A percentile compares a stretch with the other conserved stretches of the same genome.
phyloP scores from a whole-genome alignment of 2,797 vertebrate genomes.

The Cygnus olor region DNA sequence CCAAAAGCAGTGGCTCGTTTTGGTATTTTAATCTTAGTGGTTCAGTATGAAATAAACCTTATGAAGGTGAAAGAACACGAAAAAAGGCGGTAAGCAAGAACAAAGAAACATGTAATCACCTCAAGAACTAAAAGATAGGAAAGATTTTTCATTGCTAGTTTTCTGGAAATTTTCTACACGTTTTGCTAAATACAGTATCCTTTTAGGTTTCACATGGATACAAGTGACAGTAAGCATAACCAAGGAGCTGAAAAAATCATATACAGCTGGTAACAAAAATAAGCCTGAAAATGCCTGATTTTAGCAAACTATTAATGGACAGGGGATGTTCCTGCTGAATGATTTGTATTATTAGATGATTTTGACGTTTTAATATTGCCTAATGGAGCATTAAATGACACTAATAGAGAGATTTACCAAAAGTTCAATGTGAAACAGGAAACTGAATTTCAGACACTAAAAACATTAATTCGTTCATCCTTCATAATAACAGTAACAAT shows the following conservation, averaged over 20 bases:
- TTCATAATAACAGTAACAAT: neutral
- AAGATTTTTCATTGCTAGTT: neutral
- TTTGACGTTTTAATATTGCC: neutral
- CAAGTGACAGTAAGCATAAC: neutral
- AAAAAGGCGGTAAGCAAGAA: neutral
- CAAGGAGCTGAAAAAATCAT: neutral
- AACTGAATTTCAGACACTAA: neutral
- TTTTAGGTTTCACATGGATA: neutral
- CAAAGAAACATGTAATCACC: neutral
- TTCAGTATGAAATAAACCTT: neutral
- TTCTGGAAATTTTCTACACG: neutral
- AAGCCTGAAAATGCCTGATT: neutral
- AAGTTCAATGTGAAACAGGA: neutral
- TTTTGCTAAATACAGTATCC: neutral
- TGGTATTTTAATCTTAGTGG: neutral
- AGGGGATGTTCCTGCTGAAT: neutral
- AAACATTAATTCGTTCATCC: neutral
- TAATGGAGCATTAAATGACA: neutral
- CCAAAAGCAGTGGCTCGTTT: neutral
- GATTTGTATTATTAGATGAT: neutral
- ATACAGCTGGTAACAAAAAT: neutral
- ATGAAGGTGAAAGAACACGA: neutral
- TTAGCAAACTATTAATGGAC: neutral
- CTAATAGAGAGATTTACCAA: neutral
- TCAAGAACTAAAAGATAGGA: neutral